Conservation (phyloP, 2,113 vertebrate genomes). For the Bubo scandiacus region DNA sequence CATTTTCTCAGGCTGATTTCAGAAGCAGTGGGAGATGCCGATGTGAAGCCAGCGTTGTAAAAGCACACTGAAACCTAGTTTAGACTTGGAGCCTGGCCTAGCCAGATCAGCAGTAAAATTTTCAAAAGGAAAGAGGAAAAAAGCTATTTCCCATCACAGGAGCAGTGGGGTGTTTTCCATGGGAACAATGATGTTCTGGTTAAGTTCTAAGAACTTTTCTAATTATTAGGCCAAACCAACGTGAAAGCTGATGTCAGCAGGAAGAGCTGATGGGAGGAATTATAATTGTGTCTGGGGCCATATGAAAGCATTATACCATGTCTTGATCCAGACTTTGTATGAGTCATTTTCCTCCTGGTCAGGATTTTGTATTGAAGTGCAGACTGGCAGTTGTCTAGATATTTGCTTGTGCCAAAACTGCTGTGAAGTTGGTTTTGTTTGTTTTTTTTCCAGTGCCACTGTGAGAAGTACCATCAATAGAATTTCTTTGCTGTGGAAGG, state of each 20-base stretch:
- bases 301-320: slow-evolving; percentile 60
- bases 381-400: slow-evolving; percentile 59
- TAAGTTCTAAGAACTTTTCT: slow-evolving; percentile 66
- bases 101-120: slow-evolving; percentile 66
- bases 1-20: slow-evolving; percentile 53
- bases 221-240: slow-evolving; percentile 67
- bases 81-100: slow-evolving; percentile 55
- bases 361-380: slow-evolving; percentile 52
- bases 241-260: slow-evolving; percentile 65
- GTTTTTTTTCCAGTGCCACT: slow-evolving; percentile 30
- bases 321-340: slow-evolving; percentile 56
- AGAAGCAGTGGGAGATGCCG: slow-evolving; percentile 51
- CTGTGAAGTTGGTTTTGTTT: slow-evolving; percentile 53
- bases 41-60: slow-evolving; percentile 45
- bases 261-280: slow-evolving; percentile 63
- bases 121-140: slow-evolving; percentile 62
- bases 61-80: slow-evolving; percentile 54
- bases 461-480: slow-evolving; percentile 44
- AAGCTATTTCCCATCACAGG: slow-evolving; percentile 62
- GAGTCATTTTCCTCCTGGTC: slow-evolving; percentile 68
- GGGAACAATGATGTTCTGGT: slow-evolving; percentile 67
- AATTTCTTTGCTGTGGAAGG: slow-evolving; percentile 26
- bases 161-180: slow-evolving; percentile 66
- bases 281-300: slow-evolving; percentile 65
- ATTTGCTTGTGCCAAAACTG: slow-evolving; percentile 48